These are phyloP conservation scores for Amorpha juglandis DNA, from an alignment of 2,888 invertebrate species.

Conservation along the genomic window DNA sequence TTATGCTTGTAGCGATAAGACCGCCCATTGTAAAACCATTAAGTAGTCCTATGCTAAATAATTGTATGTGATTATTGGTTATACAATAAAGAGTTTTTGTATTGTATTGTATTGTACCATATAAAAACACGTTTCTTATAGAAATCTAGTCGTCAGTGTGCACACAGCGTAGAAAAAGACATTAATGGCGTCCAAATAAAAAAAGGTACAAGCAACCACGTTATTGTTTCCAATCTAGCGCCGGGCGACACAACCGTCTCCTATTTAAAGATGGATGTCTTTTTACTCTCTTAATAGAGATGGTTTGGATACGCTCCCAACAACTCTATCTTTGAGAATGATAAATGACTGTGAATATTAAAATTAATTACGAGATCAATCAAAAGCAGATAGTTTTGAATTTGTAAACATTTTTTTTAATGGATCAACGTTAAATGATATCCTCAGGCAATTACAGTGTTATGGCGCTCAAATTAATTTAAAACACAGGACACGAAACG, in stretches of 20 bases:
- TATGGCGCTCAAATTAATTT: no score
- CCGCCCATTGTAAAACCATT: no score
- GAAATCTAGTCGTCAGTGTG: neutral
- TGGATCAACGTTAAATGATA: no score
- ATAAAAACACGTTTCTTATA: no score
- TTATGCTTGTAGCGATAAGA: no score
- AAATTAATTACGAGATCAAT: neutral
- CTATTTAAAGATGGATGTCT: conserved; percentile 9
- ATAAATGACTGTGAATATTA: neutral
- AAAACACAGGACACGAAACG: no score
- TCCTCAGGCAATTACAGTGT: no score
- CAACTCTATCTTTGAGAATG: neutral
- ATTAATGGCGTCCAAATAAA: conserved; percentile 39
- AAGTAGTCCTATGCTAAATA: no score
- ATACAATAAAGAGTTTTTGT: no score
- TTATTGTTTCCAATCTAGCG: conserved; percentile 38
- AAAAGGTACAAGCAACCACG: conserved; percentile 33
- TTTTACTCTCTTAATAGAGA: neutral
- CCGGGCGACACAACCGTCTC: conserved; percentile 35
- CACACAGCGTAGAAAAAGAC: neutral
- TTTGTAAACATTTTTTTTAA: no score
- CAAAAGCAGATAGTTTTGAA: neutral
- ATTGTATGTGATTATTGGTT: no score
- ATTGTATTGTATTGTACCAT: no score
- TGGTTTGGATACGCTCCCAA: neutral